Conservation (phyloP, 2,888 invertebrate genomes). For the Spisula subtruncata region DNA sequence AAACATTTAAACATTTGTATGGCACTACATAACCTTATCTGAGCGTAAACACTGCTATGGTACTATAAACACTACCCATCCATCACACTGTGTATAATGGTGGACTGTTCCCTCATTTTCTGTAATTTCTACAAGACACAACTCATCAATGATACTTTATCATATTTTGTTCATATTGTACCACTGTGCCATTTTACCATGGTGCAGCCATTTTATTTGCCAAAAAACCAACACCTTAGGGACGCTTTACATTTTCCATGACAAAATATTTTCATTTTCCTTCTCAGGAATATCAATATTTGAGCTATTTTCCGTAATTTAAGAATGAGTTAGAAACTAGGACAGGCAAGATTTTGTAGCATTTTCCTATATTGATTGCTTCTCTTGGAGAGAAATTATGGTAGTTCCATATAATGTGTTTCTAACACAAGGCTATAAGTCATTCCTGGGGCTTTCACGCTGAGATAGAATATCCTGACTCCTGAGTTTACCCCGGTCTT, state of each 20-base stretch:
- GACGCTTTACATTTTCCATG: conserved; percentile 65
- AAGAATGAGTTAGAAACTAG: conserved; percentile 59
- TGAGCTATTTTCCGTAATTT: conserved; percentile 73
- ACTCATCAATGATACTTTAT: conserved; percentile 2
- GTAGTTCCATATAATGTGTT: conserved; percentile 43
- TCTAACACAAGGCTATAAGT: conserved; percentile 38
- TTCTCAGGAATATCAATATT: conserved; percentile 70
- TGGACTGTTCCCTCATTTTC: not conserved
- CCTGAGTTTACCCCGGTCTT: too few species aligned
- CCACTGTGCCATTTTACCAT: too few species aligned
- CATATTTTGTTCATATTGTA: not conserved
- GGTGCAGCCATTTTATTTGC: conserved; percentile 37
- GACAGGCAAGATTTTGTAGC: conserved; percentile 51
- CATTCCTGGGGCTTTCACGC: conserved; percentile 9
- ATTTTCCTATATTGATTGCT: conserved; percentile 53
- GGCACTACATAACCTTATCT: too few species aligned
- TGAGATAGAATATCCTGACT: not conserved
- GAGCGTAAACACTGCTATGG: too few species aligned
- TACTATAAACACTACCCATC: not conserved
- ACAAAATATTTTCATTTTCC: conserved; percentile 74
- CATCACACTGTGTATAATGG: not conserved
- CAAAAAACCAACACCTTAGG: conserved; percentile 45
- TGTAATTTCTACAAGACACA: conserved; percentile 8
- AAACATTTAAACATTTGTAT: too few species aligned
- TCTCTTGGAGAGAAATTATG: conserved; percentile 36